Evolutionary conservation across 1,140 invertebrate species (phyloP).

Genomic region (Platyura marginata): DNA sequence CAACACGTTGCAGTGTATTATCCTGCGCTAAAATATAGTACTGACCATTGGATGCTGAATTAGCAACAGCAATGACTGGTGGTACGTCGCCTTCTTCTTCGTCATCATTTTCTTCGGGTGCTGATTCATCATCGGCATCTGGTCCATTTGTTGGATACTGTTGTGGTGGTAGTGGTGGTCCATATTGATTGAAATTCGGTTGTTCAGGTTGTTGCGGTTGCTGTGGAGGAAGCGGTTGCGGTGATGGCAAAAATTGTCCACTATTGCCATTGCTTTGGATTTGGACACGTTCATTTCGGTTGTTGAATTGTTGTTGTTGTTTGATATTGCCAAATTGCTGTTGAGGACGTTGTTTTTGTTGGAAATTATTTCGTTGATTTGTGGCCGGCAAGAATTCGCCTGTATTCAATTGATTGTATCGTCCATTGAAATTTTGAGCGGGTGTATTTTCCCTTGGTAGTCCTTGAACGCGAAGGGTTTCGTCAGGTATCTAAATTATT

Average conservation of each 20-base stretch:
- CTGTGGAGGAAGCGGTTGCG: not conserved
- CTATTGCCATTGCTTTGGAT: not conserved
- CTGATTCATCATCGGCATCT: conserved; percentile 2
- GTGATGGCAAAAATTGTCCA: not conserved
- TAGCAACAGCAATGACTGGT: conserved; percentile 2
- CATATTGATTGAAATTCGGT: not conserved
- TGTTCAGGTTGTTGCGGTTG: not conserved
- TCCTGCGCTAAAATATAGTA: conserved; percentile 17
- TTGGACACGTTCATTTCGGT: not conserved
- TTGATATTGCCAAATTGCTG: not conserved
- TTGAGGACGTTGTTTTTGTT: not conserved
- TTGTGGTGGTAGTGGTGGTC: not conserved
- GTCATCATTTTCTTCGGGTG: not conserved
- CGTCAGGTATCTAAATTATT: not conserved
- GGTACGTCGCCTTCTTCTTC: not conserved
- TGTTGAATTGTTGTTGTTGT: too few relatives aligned
- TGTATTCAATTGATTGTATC: not conserved
- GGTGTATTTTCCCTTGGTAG: not conserved
- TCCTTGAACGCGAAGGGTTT: conserved; percentile 1
- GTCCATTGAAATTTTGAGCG: conserved; percentile 1
- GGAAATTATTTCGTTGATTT: not conserved
- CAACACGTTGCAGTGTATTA: conserved; percentile 16
- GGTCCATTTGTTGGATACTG: not conserved
- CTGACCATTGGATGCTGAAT: conserved; percentile 9
- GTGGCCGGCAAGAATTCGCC: not conserved